Evolutionary conservation across 2,113 vertebrate species (phyloP), one percentile per base, ranked within the genome.

Genomic region (Nanorana parkeri): DNA sequence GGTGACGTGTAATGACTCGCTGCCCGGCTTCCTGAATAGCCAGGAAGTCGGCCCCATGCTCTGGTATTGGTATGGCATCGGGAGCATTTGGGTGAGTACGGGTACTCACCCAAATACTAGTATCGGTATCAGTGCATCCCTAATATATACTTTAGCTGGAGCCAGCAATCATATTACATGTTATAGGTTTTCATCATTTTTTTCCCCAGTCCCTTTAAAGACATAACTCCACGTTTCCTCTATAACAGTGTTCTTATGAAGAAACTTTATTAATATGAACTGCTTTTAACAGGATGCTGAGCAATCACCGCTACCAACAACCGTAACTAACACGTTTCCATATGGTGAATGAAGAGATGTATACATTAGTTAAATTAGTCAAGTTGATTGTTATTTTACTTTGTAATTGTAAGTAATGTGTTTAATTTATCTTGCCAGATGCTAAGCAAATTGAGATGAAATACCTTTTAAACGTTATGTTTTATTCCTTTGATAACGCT

Each of bases 351-450:
- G 55, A 26, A 23, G 47, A 54, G 24, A 81, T 81, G 47, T 51
- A 81, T 55, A 29, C 47, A 32, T 67, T 47, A 54, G 52, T 41
- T 76, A 52, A 83, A 76, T 76, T 76, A 68, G 61, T 58, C 28
- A 21, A 67, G 64, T 58, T n/a, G 54, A 68, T 67, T 76, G 51
- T 51, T 60, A 51, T 83, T 76, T 81, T 29, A 8, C 21, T 51
- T 60, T 66, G 41, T 58, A 83, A 75, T 66, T 83, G 19, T 55
- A 75, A 68, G 80, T 67, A 76, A 75, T 47, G 54, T 2, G 67
- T 74, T 66, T 56, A 58, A 68, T 83, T 75, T 76, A 76, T 75
- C 80, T 58, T 60, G 60, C 71, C 80, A 83, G 71, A 83, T 76
- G 72, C 55, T 67, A 8, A 83, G 69, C 28, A 83, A 76, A 83